These are phyloP conservation scores for Trichonephila clavata DNA, from an alignment of 1,140 invertebrate species.

Conservation along the genomic window DNA sequence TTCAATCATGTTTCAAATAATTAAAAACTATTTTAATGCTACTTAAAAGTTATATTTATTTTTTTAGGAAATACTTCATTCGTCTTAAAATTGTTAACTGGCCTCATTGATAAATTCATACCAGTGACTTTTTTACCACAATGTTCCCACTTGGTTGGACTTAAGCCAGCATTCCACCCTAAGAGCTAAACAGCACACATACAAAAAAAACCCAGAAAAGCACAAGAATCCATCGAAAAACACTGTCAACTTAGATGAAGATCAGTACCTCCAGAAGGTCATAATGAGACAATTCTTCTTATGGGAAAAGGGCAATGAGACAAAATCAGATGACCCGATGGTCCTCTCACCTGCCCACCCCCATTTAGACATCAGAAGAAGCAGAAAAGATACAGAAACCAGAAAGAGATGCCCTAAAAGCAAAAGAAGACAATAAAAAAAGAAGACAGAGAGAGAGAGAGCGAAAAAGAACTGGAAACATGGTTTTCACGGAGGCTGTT, in stretches of 20 bases:
- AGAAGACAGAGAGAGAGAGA: neutral
- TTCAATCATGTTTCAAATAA: too few species aligned
- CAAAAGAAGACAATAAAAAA: neutral
- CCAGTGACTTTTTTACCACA: too few species aligned
- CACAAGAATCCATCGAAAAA: neutral
- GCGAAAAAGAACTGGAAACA: conserved; percentile 17
- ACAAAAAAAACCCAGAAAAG: neutral
- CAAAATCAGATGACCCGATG: conserved; percentile 25
- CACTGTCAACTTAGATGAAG: neutral
- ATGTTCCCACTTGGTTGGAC: too few species aligned
- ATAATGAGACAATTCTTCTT: conserved; percentile 18
- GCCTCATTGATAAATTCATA: too few species aligned
- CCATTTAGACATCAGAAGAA: neutral
- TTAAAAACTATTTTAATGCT: too few species aligned
- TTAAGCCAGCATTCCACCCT: neutral
- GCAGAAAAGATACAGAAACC: conserved; percentile 3
- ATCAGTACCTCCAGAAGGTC: neutral
- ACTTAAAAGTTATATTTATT: too few species aligned
- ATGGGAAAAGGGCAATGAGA: neutral
- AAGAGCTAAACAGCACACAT: neutral
- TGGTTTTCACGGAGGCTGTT: conserved; percentile 57
- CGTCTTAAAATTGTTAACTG: too few species aligned
- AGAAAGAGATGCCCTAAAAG: neutral
- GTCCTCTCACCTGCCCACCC: neutral
- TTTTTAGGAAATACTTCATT: too few species aligned